phyloP scores from a whole-genome alignment of 2,113 vertebrate genomes.

The Anoura caudifer region DNA sequence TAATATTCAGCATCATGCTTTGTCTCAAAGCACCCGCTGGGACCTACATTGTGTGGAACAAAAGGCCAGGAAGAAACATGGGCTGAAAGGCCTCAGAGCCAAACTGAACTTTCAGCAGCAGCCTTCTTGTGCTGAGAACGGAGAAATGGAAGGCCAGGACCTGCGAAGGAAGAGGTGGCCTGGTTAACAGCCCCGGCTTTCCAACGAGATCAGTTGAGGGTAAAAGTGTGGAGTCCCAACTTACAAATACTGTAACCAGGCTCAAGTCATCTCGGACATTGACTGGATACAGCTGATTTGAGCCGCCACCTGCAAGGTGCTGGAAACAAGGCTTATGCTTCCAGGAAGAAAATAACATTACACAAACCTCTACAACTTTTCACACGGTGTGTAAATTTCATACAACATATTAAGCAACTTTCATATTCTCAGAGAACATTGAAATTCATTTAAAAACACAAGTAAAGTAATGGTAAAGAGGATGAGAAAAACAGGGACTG shows the following conservation, averaged over 20 bases:
- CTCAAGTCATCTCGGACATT: not conserved
- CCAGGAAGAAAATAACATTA: not conserved
- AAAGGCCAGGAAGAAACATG: not conserved
- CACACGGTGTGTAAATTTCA: not conserved
- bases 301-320: not conserved
- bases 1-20: not conserved
- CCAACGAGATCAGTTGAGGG: not conserved
- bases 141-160: not conserved
- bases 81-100: not conserved
- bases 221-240: not conserved
- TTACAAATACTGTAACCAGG: not conserved
- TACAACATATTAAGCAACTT: not conserved
- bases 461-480: not conserved
- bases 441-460: not conserved
- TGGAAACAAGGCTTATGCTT: not conserved
- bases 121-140: not conserved
- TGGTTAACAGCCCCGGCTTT: not conserved
- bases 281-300: not conserved
- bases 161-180: not conserved
- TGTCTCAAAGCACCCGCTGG: not conserved
- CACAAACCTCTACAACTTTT: not conserved
- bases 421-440: not conserved
- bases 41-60: fast-evolving
- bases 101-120: too few species aligned
- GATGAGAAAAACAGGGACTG: not conserved